These are phyloP conservation scores for Aldrovandia affinis DNA, from an alignment of 2,797 vertebrate species.

Conservation along the genomic window DNA sequence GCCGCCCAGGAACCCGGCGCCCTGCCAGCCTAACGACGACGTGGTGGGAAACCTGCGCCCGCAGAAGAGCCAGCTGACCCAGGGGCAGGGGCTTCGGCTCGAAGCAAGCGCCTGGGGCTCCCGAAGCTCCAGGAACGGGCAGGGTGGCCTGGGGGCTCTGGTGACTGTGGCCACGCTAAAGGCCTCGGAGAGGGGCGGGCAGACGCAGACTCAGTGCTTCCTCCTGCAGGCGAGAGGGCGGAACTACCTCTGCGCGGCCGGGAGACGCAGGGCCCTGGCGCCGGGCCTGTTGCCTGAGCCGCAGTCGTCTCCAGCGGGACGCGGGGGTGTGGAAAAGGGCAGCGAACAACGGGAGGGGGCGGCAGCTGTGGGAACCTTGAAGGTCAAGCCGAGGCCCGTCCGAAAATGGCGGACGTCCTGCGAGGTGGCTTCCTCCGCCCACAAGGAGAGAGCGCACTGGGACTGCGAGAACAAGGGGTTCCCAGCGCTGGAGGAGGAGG, in stretches of 20 bases:
- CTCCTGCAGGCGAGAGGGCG: conserved; percentile 73
- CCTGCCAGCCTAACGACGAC: conserved; percentile 29
- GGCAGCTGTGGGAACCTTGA: conserved; percentile 38
- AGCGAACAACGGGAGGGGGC: conserved; percentile 38
- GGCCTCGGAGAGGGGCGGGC: conserved; percentile 72
- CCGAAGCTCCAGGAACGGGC: conserved; percentile 44
- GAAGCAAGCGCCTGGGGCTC: conserved; percentile 40
- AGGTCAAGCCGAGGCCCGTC: conserved; percentile 63
- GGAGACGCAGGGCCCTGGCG: conserved; percentile 49
- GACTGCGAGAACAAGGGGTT: conserved; percentile 38
- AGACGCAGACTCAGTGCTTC: conserved; percentile 76
- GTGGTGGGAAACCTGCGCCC: conserved; percentile 41
- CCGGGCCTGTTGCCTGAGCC: background rate
- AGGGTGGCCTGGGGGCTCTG: conserved; percentile 69
- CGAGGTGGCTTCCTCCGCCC: conserved; percentile 42
- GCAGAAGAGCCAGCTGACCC: conserved; percentile 59
- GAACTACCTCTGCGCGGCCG: conserved; percentile 68
- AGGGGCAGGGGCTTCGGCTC: conserved; percentile 54
- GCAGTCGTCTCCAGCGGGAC: conserved; percentile 48
- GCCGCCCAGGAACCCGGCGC: conserved; percentile 38
- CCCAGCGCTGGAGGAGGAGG: conserved; percentile 50
- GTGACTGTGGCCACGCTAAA: conserved; percentile 77
- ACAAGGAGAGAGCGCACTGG: conserved; percentile 49
- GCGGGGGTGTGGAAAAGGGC: conserved; percentile 53
- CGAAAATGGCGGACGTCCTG: conserved; percentile 76